These are phyloP conservation scores for Villa cingulata DNA, from an alignment of 2,888 invertebrate genomes.

Conservation along the genomic window DNA sequence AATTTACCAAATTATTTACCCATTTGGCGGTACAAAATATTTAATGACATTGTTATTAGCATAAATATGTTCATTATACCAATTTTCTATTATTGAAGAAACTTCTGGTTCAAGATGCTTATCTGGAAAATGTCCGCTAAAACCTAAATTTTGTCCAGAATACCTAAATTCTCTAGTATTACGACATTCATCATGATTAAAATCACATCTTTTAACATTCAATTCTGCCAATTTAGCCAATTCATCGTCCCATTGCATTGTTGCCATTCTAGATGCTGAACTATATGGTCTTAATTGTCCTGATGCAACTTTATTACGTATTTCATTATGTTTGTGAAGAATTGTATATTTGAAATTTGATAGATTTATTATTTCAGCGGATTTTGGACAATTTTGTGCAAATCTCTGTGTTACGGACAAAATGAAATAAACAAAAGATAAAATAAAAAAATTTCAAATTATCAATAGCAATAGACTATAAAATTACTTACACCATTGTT, in stretches of 20 bases:
- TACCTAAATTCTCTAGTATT: constrained; percentile 25
- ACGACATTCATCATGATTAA: constrained; percentile 28
- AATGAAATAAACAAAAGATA: constrained; percentile 23
- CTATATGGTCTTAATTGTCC: constrained; percentile 24
- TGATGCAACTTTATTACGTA: constrained; percentile 26
- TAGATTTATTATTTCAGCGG: constrained; percentile 22
- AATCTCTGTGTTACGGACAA: constrained; percentile 11
- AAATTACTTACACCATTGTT: neutral
- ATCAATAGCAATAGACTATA: neutral
- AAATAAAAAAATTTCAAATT: constrained; percentile 17
- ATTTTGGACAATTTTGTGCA: constrained; percentile 6
- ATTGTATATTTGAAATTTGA: constrained; percentile 26
- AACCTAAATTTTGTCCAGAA: constrained; percentile 27
- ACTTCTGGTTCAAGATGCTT: neutral
- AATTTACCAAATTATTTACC: neutral
- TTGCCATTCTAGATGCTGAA: constrained; percentile 27
- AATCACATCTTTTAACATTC: constrained; percentile 27
- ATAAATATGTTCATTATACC: constrained; percentile 9
- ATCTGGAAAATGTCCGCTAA: neutral
- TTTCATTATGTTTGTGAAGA: constrained; percentile 30
- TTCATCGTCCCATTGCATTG: constrained; percentile 29
- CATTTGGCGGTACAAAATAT: neutral
- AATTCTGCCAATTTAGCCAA: constrained; percentile 26
- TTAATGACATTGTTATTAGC: constrained; percentile 3
- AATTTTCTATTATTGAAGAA: neutral